These are phyloP conservation scores for Diplolepis rosae DNA, from an alignment of 2,888 invertebrate genomes.

Conservation along the genomic window DNA sequence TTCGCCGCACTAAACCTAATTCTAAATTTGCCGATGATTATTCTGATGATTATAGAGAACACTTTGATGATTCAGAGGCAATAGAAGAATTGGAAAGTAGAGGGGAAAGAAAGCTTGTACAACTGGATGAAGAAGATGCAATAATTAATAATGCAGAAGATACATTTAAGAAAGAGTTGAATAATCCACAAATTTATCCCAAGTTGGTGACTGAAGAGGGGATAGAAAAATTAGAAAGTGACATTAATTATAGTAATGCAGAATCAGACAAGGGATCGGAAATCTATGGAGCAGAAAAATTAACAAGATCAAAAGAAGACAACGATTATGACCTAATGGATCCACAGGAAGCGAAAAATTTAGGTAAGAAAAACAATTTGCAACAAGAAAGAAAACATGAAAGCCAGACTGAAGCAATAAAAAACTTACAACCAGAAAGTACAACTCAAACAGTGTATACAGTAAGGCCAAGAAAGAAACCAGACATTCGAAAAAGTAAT, in stretches of 20 bases:
- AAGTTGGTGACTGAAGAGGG: conserved; percentile 56
- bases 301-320: conserved; percentile 32
- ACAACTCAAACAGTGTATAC: conserved; percentile 27
- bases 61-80: conserved; percentile 34
- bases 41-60: conserved; percentile 48
- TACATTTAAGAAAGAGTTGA: conserved; percentile 70
- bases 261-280: conserved; percentile 41
- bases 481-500: neutral
- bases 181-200: conserved; percentile 58
- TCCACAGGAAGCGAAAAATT: neutral
- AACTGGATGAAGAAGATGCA: conserved; percentile 69
- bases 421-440: neutral
- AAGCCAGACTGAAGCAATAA: neutral
- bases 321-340: conserved; percentile 43
- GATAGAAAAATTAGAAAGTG: conserved; percentile 56
- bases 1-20: neutral
- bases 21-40: conserved; percentile 37
- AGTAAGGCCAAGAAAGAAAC: conserved; percentile 30
- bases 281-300: conserved; percentile 35
- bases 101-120: conserved; percentile 40
- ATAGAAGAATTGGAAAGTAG: conserved; percentile 59
- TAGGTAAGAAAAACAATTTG: neutral
- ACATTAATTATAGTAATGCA: conserved; percentile 50
- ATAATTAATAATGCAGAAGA: conserved; percentile 36
- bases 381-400: neutral